phyloP scores from a whole-genome alignment of 2,113 vertebrate species.

The Dromaius novaehollandiae region DNA sequence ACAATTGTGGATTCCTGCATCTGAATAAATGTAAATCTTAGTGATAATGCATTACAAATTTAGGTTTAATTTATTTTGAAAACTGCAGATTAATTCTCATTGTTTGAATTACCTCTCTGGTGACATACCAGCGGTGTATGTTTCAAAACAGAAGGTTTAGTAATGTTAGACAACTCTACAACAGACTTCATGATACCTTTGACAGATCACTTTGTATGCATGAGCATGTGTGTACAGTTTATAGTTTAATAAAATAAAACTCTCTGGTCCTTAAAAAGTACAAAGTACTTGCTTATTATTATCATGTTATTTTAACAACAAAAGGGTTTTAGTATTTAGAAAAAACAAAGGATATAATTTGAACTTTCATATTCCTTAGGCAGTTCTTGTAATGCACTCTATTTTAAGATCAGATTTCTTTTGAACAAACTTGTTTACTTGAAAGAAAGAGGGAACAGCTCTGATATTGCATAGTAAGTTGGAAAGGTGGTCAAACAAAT shows the following conservation, averaged over 20 bases:
- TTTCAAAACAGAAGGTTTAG: neutral
- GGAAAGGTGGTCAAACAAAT: neutral
- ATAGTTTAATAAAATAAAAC: neutral
- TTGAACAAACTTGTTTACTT: neutral
- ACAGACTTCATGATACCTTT: neutral
- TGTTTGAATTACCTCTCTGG: neutral
- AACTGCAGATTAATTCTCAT: neutral
- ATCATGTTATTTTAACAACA: neutral
- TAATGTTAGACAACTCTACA: neutral
- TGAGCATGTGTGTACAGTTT: neutral
- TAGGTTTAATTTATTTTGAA: neutral
- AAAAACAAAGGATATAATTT: neutral
- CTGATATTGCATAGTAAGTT: neutral
- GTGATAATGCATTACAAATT: neutral
- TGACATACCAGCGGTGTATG: neutral
- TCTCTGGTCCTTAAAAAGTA: neutral
- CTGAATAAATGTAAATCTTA: neutral
- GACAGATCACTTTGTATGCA: neutral
- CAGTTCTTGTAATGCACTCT: neutral
- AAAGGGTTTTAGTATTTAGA: neutral
- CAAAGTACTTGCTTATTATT: neutral
- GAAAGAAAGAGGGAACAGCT: neutral
- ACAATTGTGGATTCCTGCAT: neutral
- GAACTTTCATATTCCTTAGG: neutral
- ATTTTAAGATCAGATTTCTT: neutral